These are phyloP conservation scores for Atta colombica DNA, from an alignment of 1,140 invertebrate species.

Conservation along the genomic window DNA sequence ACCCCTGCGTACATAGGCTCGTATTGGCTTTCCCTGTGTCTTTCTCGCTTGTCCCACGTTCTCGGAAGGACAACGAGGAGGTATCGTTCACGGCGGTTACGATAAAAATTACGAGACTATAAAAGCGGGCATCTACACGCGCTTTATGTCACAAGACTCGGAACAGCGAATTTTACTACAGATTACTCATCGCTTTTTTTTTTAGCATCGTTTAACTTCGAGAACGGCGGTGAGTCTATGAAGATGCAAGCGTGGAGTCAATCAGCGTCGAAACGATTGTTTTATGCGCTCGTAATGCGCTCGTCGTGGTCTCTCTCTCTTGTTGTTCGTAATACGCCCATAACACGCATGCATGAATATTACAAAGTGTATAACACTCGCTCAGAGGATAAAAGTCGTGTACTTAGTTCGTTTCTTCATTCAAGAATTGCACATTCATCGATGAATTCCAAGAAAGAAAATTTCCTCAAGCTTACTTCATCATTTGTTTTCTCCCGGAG, in stretches of 20 bases:
- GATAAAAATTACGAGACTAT: constrained; percentile 76
- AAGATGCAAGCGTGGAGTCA: background rate
- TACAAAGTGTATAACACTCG: background rate
- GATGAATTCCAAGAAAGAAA: background rate
- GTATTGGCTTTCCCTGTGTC: constrained; percentile 19
- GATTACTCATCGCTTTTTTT: constrained; percentile 74
- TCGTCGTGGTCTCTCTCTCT: background rate
- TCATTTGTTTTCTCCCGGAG: background rate
- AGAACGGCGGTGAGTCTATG: background rate
- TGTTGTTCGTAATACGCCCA: background rate
- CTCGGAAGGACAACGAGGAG: constrained; percentile 62
- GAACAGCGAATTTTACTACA: constrained; percentile 68
- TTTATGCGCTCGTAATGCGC: constrained; percentile 48
- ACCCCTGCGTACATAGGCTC: constrained; percentile 10
- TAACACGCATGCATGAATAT: background rate
- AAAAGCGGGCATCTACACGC: constrained; percentile 68
- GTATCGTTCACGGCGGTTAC: constrained; percentile 65
- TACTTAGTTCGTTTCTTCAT: background rate
- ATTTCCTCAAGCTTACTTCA: background rate
- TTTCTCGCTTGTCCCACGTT: constrained; percentile 34
- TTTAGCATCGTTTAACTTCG: constrained; percentile 45
- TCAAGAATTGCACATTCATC: background rate
- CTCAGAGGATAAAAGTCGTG: background rate
- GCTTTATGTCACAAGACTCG: constrained; percentile 67
- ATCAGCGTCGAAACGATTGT: constrained; percentile 13